Percentiles rank a stretch among this genome's conserved stretches.
Evolutionary conservation across 2,113 vertebrate genomes (phyloP).

Genomic region (Ornithorhynchus anatinus): DNA sequence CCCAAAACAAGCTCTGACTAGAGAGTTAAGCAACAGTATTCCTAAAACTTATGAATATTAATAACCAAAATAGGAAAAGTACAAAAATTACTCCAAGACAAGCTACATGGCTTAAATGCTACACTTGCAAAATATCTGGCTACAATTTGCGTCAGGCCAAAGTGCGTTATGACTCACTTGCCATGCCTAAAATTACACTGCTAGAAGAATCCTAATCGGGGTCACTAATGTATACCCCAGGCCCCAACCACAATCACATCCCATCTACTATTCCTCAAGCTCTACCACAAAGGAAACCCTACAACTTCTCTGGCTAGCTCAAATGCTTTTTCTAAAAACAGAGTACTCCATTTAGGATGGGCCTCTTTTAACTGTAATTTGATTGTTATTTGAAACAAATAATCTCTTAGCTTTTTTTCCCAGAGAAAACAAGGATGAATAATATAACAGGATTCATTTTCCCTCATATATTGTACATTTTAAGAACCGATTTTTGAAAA

Average conservation of each 20-base stretch:
- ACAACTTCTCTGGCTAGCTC: constrained; percentile 7
- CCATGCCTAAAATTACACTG: background rate
- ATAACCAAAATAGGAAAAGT: background rate
- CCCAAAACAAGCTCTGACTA: background rate
- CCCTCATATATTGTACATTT: constrained; percentile 1
- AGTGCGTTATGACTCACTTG: background rate
- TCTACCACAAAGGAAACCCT: background rate
- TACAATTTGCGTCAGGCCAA: background rate
- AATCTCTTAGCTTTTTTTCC: constrained; percentile 31
- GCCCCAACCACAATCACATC: background rate
- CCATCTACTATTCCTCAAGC: background rate
- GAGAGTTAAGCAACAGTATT: background rate
- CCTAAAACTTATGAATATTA: background rate
- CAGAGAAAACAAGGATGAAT: constrained; percentile 39
- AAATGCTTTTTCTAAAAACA: constrained; percentile 12
- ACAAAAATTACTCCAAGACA: background rate
- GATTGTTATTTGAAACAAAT: background rate
- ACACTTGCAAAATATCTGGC: background rate
- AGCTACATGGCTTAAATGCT: background rate
- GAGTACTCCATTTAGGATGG: constrained; percentile 22
- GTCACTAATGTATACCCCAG: background rate
- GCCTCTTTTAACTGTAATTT: constrained; percentile 27
- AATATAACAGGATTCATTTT: constrained; percentile 40
- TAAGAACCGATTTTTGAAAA: constrained; percentile 10
- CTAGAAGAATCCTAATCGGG: background rate